phyloP scores from a whole-genome alignment of 2,113 vertebrate species.

The Cavia aperea region DNA sequence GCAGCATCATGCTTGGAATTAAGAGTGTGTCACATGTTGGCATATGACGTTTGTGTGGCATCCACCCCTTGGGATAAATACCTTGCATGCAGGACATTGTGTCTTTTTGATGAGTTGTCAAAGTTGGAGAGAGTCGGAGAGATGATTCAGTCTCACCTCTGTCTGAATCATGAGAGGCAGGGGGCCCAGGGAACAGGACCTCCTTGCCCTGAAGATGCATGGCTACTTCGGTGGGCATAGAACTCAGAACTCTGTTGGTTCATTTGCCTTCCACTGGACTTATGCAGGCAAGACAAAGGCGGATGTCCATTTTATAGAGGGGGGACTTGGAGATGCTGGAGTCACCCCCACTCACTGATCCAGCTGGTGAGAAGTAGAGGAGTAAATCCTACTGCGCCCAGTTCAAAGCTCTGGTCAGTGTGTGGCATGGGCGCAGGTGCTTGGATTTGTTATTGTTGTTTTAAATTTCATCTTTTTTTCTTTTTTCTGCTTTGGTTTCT shows the following conservation, averaged over 20 bases:
- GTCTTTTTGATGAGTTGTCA: background rate
- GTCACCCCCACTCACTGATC: background rate
- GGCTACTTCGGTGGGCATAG: background rate
- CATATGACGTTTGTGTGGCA: background rate
- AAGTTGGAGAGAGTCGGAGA: background rate
- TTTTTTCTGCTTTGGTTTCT: constrained; percentile 43
- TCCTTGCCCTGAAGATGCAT: no score
- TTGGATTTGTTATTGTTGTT: background rate
- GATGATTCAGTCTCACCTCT: background rate
- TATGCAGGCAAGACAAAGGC: background rate
- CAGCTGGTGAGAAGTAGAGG: background rate
- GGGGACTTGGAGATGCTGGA: background rate
- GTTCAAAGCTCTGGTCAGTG: background rate
- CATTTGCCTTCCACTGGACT: background rate
- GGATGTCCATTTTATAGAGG: background rate
- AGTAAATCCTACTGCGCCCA: background rate
- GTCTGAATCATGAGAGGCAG: background rate
- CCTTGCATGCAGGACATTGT: background rate
- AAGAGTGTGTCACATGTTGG: background rate
- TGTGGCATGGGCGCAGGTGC: background rate
- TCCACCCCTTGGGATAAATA: background rate
- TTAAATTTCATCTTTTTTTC: background rate
- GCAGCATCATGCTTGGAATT: background rate
- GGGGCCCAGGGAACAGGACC: background rate
- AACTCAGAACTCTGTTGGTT: background rate